A percentile compares a stretch with the other conserved stretches of the same genome.
phyloP scores from a whole-genome alignment of 2,888 invertebrate species.

The Mythimna pallens region DNA sequence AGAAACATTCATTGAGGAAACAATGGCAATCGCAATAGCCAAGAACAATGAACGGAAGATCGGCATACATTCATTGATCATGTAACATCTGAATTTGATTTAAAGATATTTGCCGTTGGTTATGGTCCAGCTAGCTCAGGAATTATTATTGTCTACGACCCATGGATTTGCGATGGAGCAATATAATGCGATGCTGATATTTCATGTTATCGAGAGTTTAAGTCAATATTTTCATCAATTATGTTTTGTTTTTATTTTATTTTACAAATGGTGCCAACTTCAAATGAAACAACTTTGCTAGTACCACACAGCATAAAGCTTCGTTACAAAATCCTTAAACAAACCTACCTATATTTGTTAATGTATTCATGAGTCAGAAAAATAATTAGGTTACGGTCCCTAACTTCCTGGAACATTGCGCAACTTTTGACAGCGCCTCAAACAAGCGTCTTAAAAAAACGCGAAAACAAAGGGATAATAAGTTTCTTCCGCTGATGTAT shows the following conservation, averaged over 20 bases:
- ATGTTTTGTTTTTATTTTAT: too few relatives aligned
- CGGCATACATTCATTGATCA: slow-evolving; percentile 81
- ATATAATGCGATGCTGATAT: not conserved
- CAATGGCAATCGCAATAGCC: slow-evolving; percentile 50
- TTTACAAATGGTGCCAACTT: not conserved
- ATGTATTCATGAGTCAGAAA: slow-evolving; percentile 13
- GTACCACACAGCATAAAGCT: not conserved
- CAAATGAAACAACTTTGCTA: not conserved
- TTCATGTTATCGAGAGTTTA: not conserved
- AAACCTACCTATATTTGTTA: too few relatives aligned
- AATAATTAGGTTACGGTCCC: slow-evolving; percentile 16
- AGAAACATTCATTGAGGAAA: slow-evolving; percentile 45
- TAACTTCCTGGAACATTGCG: slow-evolving; percentile 21
- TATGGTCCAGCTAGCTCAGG: slow-evolving; percentile 39
- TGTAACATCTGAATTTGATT: slow-evolving; percentile 73
- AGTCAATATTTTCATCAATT: not conserved
- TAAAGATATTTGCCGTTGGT: slow-evolving; percentile 62
- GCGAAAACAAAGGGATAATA: slow-evolving; percentile 77
- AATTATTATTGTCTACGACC: slow-evolving; percentile 31
- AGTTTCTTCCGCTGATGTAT: slow-evolving; percentile 74
- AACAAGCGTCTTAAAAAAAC: slow-evolving; percentile 51
- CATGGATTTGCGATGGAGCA: slow-evolving; percentile 14
- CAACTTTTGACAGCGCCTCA: slow-evolving; percentile 32
- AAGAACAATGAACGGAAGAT: slow-evolving; percentile 85
- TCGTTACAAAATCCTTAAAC: not conserved